These are phyloP conservation scores for Invenusta paracnida DNA, from an alignment of 2,888 invertebrate genomes.

Conservation along the genomic window DNA sequence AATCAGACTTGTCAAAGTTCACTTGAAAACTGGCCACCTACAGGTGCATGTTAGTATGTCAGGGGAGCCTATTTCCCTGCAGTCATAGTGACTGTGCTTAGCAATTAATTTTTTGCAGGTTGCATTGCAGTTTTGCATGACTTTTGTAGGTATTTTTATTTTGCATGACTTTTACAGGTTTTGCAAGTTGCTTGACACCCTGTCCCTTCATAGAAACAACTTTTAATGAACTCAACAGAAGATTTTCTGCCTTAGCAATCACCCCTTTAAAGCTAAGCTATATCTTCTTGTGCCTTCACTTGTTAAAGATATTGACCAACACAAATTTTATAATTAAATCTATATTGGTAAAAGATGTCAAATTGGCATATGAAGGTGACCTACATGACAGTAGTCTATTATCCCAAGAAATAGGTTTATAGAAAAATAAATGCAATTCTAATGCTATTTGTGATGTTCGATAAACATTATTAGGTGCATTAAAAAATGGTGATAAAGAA, in stretches of 20 bases:
- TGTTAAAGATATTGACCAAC: neutral
- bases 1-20: too few relatives aligned
- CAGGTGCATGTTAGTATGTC: too few relatives aligned
- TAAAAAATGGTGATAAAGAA: neutral
- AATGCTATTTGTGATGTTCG: neutral
- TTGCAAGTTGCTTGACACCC: too few relatives aligned
- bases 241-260: neutral
- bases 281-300: neutral
- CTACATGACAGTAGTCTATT: neutral
- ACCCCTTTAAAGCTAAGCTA: neutral
- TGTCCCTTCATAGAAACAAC: too few relatives aligned
- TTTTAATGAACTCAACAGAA: too few relatives aligned
- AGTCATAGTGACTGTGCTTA: too few relatives aligned
- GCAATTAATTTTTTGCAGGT: too few relatives aligned
- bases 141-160: too few relatives aligned
- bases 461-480: neutral
- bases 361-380: neutral
- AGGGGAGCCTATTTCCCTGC: too few relatives aligned
- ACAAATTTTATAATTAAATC: neutral
- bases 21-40: too few relatives aligned
- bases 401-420: neutral
- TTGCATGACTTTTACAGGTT: too few relatives aligned
- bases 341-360: neutral
- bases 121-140: too few relatives aligned
- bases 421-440: neutral